Evolutionary conservation across 2,888 invertebrate genomes (phyloP).

Genomic region (Heliconius ethilla): DNA sequence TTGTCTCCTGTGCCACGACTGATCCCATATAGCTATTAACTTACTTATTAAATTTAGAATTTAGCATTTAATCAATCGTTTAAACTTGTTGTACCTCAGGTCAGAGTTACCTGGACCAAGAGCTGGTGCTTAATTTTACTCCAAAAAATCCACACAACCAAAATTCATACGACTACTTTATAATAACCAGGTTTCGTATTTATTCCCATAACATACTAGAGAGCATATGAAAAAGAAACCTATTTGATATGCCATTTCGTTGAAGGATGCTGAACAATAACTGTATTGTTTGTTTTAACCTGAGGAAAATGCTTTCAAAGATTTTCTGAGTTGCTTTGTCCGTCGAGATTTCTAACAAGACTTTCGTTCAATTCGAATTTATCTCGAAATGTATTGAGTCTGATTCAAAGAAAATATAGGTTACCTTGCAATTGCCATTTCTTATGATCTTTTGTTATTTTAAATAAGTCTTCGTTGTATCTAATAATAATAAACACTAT

Average conservation of each 20-base stretch:
- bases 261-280: conserved; percentile 40
- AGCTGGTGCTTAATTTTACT: neutral
- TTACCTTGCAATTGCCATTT: conserved; percentile 42
- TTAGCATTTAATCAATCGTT: no score
- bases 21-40: no score
- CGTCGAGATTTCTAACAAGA: conserved; percentile 45
- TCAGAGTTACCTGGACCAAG: no score
- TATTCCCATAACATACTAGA: neutral
- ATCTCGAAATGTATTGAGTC: conserved; percentile 44
- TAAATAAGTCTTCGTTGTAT: conserved; percentile 36
- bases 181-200: neutral
- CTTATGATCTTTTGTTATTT: conserved; percentile 40
- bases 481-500: conserved; percentile 32
- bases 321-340: conserved; percentile 41
- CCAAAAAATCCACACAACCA: neutral
- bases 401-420: conserved; percentile 45
- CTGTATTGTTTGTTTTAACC: conserved; percentile 42
- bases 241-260: conserved; percentile 31
- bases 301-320: conserved; percentile 40
- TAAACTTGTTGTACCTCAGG: no score
- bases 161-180: no score
- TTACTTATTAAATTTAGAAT: no score
- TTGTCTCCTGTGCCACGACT: no score
- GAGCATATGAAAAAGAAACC: conserved; percentile 2
- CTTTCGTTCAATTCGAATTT: conserved; percentile 47